phyloP scores from a whole-genome alignment of 2,797 vertebrate genomes.

The Pagetopsis macropterus region DNA sequence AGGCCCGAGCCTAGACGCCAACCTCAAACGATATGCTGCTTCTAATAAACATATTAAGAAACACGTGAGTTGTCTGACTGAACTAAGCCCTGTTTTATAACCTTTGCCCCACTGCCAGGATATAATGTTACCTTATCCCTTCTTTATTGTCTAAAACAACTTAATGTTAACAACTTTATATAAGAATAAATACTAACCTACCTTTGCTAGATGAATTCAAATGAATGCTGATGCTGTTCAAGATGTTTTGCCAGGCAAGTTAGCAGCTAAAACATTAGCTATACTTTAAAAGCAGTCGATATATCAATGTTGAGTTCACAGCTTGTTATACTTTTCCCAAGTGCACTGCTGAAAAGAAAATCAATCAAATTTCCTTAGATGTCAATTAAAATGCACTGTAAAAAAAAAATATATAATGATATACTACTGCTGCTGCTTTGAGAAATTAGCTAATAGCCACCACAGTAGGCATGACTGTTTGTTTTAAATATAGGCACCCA shows the following conservation, averaged over 20 bases:
- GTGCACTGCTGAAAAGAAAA: conserved; percentile 1
- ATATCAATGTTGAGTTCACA: not conserved
- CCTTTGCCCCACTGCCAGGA: not conserved
- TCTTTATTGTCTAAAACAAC: not conserved
- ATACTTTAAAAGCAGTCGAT: not conserved
- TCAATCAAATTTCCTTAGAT: not conserved
- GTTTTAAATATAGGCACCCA: conserved; percentile 28
- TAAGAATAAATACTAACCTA: not conserved
- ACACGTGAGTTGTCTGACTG: not conserved
- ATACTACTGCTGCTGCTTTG: not conserved
- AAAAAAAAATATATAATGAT: not conserved
- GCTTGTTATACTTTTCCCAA: not conserved
- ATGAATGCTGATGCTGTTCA: not conserved
- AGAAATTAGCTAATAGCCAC: conserved; percentile 1
- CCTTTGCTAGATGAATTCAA: not conserved
- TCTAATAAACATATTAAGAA: too few relatives aligned
- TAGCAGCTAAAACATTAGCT: not conserved
- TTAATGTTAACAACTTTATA: not conserved
- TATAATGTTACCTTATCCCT: not conserved
- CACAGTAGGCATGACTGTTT: conserved; percentile 22
- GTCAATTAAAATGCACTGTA: not conserved
- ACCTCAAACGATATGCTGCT: too few relatives aligned
- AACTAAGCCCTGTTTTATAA: not conserved
- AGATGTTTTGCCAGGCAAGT: not conserved
- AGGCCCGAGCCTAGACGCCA: too few relatives aligned